Conservation (phyloP, 2,797 vertebrate species). For the Scleropages formosus region DNA sequence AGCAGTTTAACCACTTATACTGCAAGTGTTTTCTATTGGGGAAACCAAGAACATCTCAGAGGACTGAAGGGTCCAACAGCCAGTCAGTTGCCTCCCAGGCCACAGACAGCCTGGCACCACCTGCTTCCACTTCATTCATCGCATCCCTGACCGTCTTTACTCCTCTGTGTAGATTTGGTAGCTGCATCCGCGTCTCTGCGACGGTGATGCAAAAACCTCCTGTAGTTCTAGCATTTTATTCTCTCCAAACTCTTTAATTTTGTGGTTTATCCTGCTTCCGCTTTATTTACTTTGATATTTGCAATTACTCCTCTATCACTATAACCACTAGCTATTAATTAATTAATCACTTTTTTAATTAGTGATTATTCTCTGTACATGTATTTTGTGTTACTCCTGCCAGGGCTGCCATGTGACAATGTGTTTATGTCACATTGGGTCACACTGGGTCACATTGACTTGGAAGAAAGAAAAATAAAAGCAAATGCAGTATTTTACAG, state of each 20-base stretch:
- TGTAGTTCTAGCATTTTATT: constrained; percentile 55
- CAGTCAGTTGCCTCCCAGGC: neutral
- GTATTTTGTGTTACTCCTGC: constrained; percentile 73
- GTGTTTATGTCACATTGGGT: constrained; percentile 82
- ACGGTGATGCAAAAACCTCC: constrained; percentile 67
- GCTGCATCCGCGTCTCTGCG: constrained; percentile 64
- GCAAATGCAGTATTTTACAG: constrained; percentile 85
- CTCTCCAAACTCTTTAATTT: constrained; percentile 59
- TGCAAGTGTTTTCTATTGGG: neutral
- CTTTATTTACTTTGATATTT: constrained; percentile 72
- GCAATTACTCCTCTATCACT: constrained; percentile 60
- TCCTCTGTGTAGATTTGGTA: constrained; percentile 57
- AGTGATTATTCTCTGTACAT: constrained; percentile 50
- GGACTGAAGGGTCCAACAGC: constrained; percentile 2
- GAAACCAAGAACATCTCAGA: neutral
- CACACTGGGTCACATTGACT: constrained; percentile 79
- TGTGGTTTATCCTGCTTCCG: constrained; percentile 33
- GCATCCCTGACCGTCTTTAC: constrained; percentile 3
- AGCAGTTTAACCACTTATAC: neutral
- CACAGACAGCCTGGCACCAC: constrained; percentile 58
- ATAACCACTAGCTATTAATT: constrained; percentile 41
- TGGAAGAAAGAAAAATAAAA: constrained; percentile 64
- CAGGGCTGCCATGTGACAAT: constrained; percentile 91
- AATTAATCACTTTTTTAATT: neutral
- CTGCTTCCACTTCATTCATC: constrained; percentile 54